Evolutionary conservation across 2,888 invertebrate genomes (phyloP), one percentile per base, ranked within the genome.

Genomic region (Anarsia innoxiella): DNA sequence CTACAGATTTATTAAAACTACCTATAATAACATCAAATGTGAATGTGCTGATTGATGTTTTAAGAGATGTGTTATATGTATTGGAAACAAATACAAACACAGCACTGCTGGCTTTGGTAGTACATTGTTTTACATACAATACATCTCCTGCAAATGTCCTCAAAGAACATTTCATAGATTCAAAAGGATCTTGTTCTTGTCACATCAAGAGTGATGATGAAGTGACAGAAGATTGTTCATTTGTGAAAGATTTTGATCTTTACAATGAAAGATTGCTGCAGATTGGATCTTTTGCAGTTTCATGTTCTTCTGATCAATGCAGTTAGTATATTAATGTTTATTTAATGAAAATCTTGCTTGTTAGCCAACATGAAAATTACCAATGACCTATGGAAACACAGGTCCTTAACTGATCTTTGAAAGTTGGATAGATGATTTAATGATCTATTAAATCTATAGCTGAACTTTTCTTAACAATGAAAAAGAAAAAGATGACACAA

Each of bases 211-310:
- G 42, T 46, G 45, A 51, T n/a, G 56, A 59, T 36, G 66, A 69
- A 41, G 46, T 56, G 5, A 53, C 55, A 1, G 87, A 88, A 48
- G 67, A 89, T 31, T 87, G 87, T 40, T 54, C 59, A 14, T 72
- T 83, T 40, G 83, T 90, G 8, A 88, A 87, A 42, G 87, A 88
- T 23, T 90, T 91, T 69, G 92, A 92, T 78, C 72, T 88, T 44
- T 86, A 88, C 41, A 88, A 89, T 52, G 92, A 92, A 56, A 86
- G 90, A 49, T 71, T 90, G 32, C 74, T 89, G 69, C 91, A 91
- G 56, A 89, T 91, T 51, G 91, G 90, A 30, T 78, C 88, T 32
- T 92, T 91, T 69, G 90, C 91, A n/a, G 85, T 90, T 29, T 88
- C 90, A 2, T 82, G 80, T 53, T 80, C 80, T 14, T 80, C 76